Evolutionary conservation across 2,888 invertebrate species (phyloP).

Genomic region (Euplagia quadripunctaria): DNA sequence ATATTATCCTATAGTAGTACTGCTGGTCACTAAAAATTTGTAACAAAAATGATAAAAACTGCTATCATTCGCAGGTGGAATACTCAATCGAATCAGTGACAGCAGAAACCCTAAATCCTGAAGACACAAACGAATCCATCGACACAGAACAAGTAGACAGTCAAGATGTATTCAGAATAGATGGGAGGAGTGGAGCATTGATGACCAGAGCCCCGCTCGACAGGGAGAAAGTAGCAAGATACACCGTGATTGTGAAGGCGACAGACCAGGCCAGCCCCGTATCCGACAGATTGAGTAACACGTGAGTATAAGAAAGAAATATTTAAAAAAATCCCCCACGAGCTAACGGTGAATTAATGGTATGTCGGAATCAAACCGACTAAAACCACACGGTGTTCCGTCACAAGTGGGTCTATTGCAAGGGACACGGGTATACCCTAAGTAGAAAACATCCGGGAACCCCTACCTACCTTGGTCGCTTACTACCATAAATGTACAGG

Average conservation of each 20-base stretch:
- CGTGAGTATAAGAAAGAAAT: constrained; percentile 66
- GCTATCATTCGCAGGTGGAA: constrained; percentile 86
- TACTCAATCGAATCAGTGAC: constrained; percentile 92
- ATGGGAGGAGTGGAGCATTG: constrained; percentile 94
- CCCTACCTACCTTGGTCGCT: too few relatives aligned
- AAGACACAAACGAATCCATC: constrained; percentile 72
- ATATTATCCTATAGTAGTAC: too few relatives aligned
- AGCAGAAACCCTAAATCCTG: constrained; percentile 77
- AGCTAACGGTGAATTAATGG: too few relatives aligned
- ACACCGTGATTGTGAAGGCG: constrained; percentile 94
- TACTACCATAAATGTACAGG: too few relatives aligned
- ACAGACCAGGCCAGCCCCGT: constrained; percentile 94
- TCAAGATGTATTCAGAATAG: constrained; percentile 94
- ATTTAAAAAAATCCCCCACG: too few relatives aligned
- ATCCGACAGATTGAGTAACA: constrained; percentile 93
- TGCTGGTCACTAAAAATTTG: not conserved
- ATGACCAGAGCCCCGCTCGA: constrained; percentile 94
- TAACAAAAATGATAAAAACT: not conserved
- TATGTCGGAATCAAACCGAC: too few relatives aligned
- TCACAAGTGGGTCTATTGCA: too few relatives aligned
- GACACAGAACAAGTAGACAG: constrained; percentile 83
- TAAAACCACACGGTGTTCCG: too few relatives aligned
- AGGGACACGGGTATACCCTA: too few relatives aligned
- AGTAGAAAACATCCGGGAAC: too few relatives aligned
- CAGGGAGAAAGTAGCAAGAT: constrained; percentile 95